Conservation (phyloP, 1,140 invertebrate species). For the Drosophila cardini region DNA sequence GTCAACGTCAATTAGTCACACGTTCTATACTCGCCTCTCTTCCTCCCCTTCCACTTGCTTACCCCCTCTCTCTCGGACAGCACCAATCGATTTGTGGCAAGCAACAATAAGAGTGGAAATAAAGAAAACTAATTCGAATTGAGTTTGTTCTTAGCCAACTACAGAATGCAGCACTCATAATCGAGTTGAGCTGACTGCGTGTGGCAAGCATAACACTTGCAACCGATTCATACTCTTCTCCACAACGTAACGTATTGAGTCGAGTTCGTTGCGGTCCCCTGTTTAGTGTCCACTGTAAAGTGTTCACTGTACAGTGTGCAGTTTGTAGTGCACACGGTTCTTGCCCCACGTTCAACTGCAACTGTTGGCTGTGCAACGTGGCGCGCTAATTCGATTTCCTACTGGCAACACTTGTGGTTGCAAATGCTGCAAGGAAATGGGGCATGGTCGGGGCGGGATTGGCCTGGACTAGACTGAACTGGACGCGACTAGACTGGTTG, state of each 20-base stretch:
- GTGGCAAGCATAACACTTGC: slow-evolving; percentile 41
- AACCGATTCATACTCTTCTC: slow-evolving; percentile 2
- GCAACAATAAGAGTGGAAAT: slow-evolving; percentile 17
- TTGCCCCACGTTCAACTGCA: slow-evolving; percentile 8
- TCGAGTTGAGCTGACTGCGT: slow-evolving; percentile 45
- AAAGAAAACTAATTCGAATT: slow-evolving; percentile 31
- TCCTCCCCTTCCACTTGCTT: not conserved
- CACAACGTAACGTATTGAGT: not conserved
- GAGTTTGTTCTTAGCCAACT: slow-evolving; percentile 16
- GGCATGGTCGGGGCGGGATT: slow-evolving; percentile 2
- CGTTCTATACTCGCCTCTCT: slow-evolving; percentile 33
- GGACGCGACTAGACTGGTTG: not conserved
- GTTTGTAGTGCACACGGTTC: not conserved
- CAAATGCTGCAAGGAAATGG: slow-evolving; percentile 34
- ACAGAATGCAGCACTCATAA: slow-evolving; percentile 38
- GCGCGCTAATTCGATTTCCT: slow-evolving; percentile 79
- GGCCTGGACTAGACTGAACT: not conserved
- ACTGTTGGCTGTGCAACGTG: slow-evolving; percentile 54
- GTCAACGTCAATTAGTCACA: slow-evolving; percentile 74
- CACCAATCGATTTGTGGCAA: slow-evolving; percentile 41
- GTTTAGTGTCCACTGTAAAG: not conserved
- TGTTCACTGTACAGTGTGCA: slow-evolving; percentile 4
- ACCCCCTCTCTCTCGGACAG: not conserved
- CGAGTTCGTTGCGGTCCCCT: not conserved
- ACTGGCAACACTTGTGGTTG: slow-evolving; percentile 75